These are phyloP conservation scores for Rotaria magnacalcarata DNA, from an alignment of 2,888 invertebrate genomes.

Conservation along the genomic window DNA sequence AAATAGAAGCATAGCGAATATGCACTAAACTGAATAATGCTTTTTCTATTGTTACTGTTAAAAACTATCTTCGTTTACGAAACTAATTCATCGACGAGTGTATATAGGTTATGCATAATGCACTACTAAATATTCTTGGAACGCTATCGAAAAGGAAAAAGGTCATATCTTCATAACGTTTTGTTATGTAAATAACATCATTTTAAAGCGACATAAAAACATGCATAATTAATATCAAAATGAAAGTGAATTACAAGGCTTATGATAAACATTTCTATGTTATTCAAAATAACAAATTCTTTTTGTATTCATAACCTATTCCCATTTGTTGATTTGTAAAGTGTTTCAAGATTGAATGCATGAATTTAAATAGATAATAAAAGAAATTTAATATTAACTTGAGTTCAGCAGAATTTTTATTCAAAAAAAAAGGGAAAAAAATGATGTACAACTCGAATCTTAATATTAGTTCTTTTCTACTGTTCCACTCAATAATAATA, in stretches of 20 bases:
- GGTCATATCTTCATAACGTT: not conserved
- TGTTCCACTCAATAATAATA: not conserved
- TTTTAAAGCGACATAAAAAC: not conserved
- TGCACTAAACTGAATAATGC: too few relatives aligned
- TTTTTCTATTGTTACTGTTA: too few relatives aligned
- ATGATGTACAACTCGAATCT: not conserved
- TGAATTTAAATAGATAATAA: not conserved
- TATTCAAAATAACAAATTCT: not conserved
- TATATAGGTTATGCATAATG: too few relatives aligned
- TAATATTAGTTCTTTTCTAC: not conserved
- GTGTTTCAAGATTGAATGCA: not conserved
- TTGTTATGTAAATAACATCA: not conserved
- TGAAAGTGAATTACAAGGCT: not conserved
- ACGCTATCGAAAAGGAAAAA: not conserved
- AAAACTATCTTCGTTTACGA: too few relatives aligned
- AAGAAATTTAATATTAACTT: not conserved
- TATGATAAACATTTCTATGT: not conserved
- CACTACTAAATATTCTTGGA: too few relatives aligned
- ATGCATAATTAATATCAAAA: not conserved
- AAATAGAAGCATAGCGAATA: too few relatives aligned
- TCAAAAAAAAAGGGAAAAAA: not conserved
- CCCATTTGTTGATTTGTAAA: not conserved
- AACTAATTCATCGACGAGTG: too few relatives aligned
- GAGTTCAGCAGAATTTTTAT: not conserved
- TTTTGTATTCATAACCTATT: not conserved